phyloP scores from a whole-genome alignment of 1,140 invertebrate genomes.

The Oscheius sp. region DNA sequence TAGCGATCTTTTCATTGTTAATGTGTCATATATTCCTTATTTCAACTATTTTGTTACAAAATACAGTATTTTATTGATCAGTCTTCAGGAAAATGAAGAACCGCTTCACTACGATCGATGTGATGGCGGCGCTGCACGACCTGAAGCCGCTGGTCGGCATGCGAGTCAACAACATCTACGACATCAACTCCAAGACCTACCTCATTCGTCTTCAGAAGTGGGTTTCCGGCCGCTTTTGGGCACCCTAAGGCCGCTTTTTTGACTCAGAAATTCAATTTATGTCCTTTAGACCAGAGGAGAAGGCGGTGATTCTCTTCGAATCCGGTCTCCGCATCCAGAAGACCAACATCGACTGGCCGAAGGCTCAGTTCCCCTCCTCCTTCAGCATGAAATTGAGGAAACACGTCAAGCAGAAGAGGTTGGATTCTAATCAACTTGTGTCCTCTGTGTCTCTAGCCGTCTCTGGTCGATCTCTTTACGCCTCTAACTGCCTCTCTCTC shows the following conservation, averaged over 20 bases:
- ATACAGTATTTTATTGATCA: too few relatives aligned
- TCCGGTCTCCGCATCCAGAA: slow-evolving; percentile 88
- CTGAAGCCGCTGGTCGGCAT: slow-evolving; percentile 80
- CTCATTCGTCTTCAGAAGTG: slow-evolving; percentile 76
- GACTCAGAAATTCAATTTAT: slow-evolving; percentile 44
- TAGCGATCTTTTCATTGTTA: too few relatives aligned
- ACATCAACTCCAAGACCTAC: slow-evolving; percentile 94
- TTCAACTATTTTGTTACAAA: too few relatives aligned
- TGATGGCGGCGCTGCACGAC: slow-evolving; percentile 79
- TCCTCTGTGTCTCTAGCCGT: neutral
- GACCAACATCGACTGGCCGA: slow-evolving; percentile 96
- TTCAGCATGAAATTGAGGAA: slow-evolving; percentile 99
- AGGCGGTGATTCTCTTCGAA: slow-evolving; percentile 83
- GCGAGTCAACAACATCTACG: slow-evolving; percentile 93
- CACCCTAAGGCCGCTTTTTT: too few relatives aligned
- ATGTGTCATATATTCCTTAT: too few relatives aligned
- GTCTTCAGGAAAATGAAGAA: slow-evolving; percentile 75
- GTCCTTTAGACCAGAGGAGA: slow-evolving; percentile 68
- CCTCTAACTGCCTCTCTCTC: slow-evolving; percentile 3
- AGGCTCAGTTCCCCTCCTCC: slow-evolving; percentile 87
- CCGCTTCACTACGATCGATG: slow-evolving; percentile 84
- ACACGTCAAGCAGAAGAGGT: slow-evolving; percentile 89
- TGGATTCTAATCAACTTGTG: slow-evolving; percentile 14
- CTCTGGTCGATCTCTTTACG: too few relatives aligned
- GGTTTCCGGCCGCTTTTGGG: too few relatives aligned